These are phyloP conservation scores for Stigmatopora nigra DNA, from an alignment of 2,113 vertebrate genomes.

Conservation along the genomic window DNA sequence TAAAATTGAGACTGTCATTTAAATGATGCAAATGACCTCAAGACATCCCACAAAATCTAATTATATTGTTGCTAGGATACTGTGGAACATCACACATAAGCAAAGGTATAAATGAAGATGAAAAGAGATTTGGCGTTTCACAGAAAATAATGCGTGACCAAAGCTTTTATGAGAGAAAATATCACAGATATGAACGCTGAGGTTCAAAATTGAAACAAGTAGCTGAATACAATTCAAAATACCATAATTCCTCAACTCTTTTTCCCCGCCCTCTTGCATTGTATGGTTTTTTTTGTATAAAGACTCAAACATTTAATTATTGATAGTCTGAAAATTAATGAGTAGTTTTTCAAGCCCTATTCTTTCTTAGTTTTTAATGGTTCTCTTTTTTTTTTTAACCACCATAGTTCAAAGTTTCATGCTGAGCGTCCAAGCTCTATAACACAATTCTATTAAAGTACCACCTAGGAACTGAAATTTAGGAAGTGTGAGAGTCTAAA, in stretches of 20 bases:
- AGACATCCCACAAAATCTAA: constrained; percentile 45
- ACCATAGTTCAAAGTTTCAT: too few species aligned
- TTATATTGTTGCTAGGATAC: constrained; percentile 53
- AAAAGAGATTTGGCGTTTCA: constrained; percentile 38
- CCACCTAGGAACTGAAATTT: too few species aligned
- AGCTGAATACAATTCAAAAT: neutral
- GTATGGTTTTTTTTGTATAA: too few species aligned
- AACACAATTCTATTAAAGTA: too few species aligned
- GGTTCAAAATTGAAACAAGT: neutral
- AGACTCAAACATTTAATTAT: too few species aligned
- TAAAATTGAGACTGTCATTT: constrained; percentile 38
- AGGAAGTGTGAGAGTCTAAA: too few species aligned
- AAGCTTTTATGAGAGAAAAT: constrained; percentile 22
- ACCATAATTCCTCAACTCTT: neutral
- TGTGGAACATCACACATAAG: constrained; percentile 15
- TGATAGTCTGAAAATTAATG: too few species aligned
- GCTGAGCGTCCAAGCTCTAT: too few species aligned
- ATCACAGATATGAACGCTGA: neutral
- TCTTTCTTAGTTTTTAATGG: too few species aligned
- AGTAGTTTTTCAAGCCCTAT: too few species aligned
- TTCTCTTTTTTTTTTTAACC: too few species aligned
- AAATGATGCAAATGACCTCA: constrained; percentile 57
- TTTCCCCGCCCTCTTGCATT: too few species aligned
- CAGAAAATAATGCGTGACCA: constrained; percentile 33
- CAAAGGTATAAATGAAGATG: constrained; percentile 28